These are phyloP conservation scores for Drosophila pseudoananassae DNA, from an alignment of 1,140 invertebrate genomes.

Conservation along the genomic window DNA sequence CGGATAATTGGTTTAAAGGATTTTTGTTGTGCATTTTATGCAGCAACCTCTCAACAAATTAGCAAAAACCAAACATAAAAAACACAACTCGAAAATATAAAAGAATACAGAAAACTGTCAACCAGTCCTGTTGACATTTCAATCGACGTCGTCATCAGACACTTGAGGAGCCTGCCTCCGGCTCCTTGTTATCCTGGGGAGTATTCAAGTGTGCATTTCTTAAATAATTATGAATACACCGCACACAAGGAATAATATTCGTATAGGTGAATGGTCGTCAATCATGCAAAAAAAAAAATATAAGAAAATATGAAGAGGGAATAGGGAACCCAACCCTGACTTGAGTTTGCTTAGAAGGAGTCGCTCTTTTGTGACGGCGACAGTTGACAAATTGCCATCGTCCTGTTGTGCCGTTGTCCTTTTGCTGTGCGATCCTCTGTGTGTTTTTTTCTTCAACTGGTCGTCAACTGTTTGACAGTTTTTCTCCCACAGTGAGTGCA, in stretches of 20 bases:
- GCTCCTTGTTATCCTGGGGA: slow-evolving; percentile 15
- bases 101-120: slow-evolving; percentile 53
- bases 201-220: slow-evolving; percentile 77
- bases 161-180: slow-evolving; percentile 39
- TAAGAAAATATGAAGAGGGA: slow-evolving; percentile 1
- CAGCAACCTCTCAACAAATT: slow-evolving; percentile 11
- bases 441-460: slow-evolving; percentile 4
- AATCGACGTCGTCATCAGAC: slow-evolving; percentile 47
- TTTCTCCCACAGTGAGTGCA: slow-evolving; percentile 22
- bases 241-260: slow-evolving; percentile 55
- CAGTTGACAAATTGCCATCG: slow-evolving; percentile 77
- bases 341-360: slow-evolving; percentile 25
- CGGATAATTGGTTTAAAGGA: slow-evolving; percentile 23
- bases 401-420: slow-evolving; percentile 62
- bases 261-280: slow-evolving; percentile 69
- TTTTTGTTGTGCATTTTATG: slow-evolving; percentile 52
- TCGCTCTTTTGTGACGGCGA: slow-evolving; percentile 60
- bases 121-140: slow-evolving; percentile 70
- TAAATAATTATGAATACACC: slow-evolving; percentile 81
- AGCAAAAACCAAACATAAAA: slow-evolving; percentile 5
- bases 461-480: slow-evolving; percentile 30
- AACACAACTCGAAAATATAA: slow-evolving; percentile 3
- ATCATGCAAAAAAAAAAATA: slow-evolving; percentile 45
- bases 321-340: slow-evolving; percentile 16
- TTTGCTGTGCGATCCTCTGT: slow-evolving; percentile 54